Percentiles rank a stretch among this genome's conserved stretches.
Evolutionary conservation across 53 echinoderm and acorn worm species (phyloP).

Genomic region (Luidia sarsii): DNA sequence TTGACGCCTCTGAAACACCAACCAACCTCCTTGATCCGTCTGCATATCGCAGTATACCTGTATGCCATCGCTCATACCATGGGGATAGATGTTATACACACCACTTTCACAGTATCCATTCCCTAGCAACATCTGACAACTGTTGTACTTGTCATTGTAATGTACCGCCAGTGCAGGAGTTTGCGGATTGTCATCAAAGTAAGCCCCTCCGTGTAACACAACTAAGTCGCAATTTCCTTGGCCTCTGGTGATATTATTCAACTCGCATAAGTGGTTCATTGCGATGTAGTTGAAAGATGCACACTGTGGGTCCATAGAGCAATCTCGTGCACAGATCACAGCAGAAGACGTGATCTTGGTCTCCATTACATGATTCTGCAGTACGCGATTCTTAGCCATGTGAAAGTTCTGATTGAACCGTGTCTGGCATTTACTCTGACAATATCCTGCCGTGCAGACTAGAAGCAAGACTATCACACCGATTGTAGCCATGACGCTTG

Average conservation of each 20-base stretch:
- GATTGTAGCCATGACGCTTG: no score
- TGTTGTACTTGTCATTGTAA: neutral
- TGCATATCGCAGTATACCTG: constrained; percentile 34
- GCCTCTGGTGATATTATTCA: neutral
- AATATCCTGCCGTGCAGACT: no score
- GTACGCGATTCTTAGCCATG: neutral
- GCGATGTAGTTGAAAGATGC: neutral
- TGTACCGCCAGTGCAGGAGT: neutral
- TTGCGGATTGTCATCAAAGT: neutral
- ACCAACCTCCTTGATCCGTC: constrained; percentile 25
- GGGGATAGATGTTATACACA: constrained; percentile 17
- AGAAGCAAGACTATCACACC: no score
- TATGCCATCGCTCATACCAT: neutral
- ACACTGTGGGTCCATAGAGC: neutral
- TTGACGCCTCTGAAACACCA: constrained; percentile 20
- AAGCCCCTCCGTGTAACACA: neutral
- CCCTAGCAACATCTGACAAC: constrained; percentile 20
- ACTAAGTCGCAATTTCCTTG: neutral
- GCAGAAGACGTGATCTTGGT: neutral
- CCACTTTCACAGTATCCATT: neutral
- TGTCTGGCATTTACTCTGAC: neutral
- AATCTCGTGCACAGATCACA: constrained; percentile 21
- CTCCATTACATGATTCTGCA: neutral
- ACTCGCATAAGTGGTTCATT: neutral
- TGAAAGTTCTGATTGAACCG: neutral